A percentile compares a stretch with the other conserved stretches of the same genome.
phyloP scores from a whole-genome alignment of 2,888 invertebrate species.

The Melieria crassipennis region DNA sequence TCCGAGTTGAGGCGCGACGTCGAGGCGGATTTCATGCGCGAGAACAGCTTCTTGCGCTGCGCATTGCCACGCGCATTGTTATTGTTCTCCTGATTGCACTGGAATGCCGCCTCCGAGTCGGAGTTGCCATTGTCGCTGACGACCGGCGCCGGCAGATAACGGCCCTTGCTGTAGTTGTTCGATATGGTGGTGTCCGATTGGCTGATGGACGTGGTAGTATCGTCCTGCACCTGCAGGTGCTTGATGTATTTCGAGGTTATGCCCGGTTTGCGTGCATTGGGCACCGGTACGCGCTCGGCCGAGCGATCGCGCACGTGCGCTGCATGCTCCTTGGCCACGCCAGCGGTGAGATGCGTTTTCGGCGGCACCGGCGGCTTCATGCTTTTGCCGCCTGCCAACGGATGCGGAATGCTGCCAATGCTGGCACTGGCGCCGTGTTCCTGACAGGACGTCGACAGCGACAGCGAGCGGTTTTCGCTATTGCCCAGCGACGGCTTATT shows the following conservation, averaged over 20 bases:
- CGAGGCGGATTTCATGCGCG: constrained; percentile 76
- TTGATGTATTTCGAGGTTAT: constrained; percentile 63
- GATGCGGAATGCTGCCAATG: constrained; percentile 22
- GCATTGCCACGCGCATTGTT: constrained; percentile 55
- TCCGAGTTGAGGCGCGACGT: constrained; percentile 74
- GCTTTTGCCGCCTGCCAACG: constrained; percentile 29
- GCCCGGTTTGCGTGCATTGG: constrained; percentile 51
- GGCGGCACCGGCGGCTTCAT: constrained; percentile 59
- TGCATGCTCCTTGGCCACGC: constrained; percentile 30
- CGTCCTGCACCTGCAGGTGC: constrained; percentile 61
- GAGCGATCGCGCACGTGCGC: constrained; percentile 46
- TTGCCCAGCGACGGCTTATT: constrained; percentile 71
- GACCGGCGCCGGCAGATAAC: constrained; percentile 54
- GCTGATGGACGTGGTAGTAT: constrained; percentile 61
- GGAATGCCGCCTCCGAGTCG: constrained; percentile 58
- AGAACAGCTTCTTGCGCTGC: constrained; percentile 74
- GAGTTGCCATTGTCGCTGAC: constrained; percentile 65
- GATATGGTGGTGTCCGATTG: constrained; percentile 66
- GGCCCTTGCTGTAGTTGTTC: constrained; percentile 62
- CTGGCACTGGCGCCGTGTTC: constrained; percentile 48
- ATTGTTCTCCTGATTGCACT: constrained; percentile 67
- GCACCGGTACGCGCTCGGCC: constrained; percentile 41
- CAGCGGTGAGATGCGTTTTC: constrained; percentile 52
- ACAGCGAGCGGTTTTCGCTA: constrained; percentile 60
- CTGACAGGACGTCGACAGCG: constrained; percentile 51